These are phyloP conservation scores for Acrocephalus arundinaceus DNA, from an alignment of 2,113 vertebrate genomes.

Conservation along the genomic window DNA sequence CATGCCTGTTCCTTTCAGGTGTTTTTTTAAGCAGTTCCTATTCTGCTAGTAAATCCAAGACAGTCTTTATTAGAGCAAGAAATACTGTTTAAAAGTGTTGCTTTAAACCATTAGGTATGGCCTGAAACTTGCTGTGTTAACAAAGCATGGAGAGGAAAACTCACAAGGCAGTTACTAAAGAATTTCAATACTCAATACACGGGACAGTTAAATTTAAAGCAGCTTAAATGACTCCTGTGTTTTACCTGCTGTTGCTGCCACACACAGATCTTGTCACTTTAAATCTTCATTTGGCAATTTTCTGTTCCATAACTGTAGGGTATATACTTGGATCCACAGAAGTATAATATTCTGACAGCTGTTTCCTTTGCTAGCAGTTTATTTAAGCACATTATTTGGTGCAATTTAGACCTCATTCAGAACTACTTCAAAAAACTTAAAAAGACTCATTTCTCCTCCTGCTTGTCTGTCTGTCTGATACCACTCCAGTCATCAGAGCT, in stretches of 20 bases:
- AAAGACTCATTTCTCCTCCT: slow-evolving; percentile 21
- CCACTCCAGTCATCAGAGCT: slow-evolving; percentile 23
- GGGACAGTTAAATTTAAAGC: slow-evolving; percentile 38
- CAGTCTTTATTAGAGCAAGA: background rate
- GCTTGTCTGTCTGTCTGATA: slow-evolving; percentile 40
- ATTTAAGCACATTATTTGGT: slow-evolving; percentile 67
- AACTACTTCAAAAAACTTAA: slow-evolving; percentile 62
- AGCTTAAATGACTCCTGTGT: slow-evolving; percentile 3
- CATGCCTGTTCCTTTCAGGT: background rate
- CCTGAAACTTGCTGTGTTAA: background rate
- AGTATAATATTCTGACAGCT: slow-evolving; percentile 57
- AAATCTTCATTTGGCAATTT: slow-evolving; percentile 53
- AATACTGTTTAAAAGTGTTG: background rate
- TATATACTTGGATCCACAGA: slow-evolving; percentile 57
- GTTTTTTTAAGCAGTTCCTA: background rate
- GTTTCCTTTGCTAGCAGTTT: slow-evolving; percentile 66
- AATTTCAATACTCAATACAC: background rate
- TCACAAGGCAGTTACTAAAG: background rate
- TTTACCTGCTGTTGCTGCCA: slow-evolving; percentile 26
- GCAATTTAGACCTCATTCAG: slow-evolving; percentile 58
- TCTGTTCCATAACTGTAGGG: slow-evolving; percentile 53
- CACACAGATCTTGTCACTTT: slow-evolving; percentile 53
- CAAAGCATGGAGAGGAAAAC: background rate
- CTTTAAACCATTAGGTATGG: background rate
- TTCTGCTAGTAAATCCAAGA: background rate